Evolutionary conservation across 2,113 vertebrate genomes (phyloP), one percentile per base, ranked within the genome.

Genomic region (Spea multiplicata): DNA sequence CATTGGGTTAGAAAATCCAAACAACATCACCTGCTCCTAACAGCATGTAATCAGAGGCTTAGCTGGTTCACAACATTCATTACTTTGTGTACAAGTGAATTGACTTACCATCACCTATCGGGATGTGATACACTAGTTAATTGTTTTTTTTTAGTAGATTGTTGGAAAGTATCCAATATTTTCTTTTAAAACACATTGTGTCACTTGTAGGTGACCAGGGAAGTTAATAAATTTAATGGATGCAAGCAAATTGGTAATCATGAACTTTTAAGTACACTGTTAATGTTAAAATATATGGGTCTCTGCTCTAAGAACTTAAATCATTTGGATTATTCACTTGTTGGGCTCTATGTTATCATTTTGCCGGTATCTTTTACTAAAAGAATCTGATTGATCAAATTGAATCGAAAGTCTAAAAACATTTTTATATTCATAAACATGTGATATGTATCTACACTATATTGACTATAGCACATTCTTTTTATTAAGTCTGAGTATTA

Each of bases 91-190:
- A 71, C 69, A 78, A 64, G 48, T 71, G 49, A 71, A 78, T 72
- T 78, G 76, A 78, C 76, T 72, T 78, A 62, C 76, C 46, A 78
- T 52, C 68, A 78, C 76, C 70, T 71, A 78, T 64, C 68, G 52
- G 48, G 48, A 16, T 55, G 69, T 64, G 47, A 72, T 72, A 61
- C 57, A 78, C 16, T 78, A 62, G 59, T 71, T 71, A 72, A 71
- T 71, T 72, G 76, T 72, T 76, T 79, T 79, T 69, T 53, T 66
- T 30, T 30, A 79, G 55, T 73, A 55, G 9, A 4, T 64, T 64
- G 61, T 64, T 64, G 7, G 30, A 55, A 8, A 44, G 48, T 6
- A 30, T 30, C 7, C 8, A 10, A 5, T 49, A 50, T 50, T 30
- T n/a, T 50, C 17, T 44, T 46, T 50, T 52, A 44, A 12, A 5